Evolutionary conservation across 1,140 invertebrate species (phyloP).

Genomic region (Nasonia vitripennis): DNA sequence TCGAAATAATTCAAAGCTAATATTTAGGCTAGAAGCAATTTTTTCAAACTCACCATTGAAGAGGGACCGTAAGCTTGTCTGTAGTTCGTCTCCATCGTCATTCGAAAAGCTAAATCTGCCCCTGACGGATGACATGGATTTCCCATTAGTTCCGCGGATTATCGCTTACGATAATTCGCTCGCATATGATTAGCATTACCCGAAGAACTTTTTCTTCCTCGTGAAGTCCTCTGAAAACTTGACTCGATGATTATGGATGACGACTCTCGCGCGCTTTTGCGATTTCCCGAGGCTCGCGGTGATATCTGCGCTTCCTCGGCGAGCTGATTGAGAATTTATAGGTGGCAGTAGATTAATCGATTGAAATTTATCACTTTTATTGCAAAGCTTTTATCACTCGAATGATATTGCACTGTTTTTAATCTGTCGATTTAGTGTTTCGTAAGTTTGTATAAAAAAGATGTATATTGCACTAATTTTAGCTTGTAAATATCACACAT

Average conservation of each 20-base stretch:
- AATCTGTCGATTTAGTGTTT: not conserved
- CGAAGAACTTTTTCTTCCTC: not conserved
- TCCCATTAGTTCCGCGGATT: slow-evolving; percentile 35
- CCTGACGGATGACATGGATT: slow-evolving; percentile 49
- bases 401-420: not conserved
- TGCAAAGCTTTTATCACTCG: not conserved
- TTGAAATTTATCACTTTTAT: not conserved
- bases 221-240: not conserved
- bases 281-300: not conserved
- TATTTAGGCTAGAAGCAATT: not conserved
- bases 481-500: not conserved
- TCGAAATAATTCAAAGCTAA: not conserved
- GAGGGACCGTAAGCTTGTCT: slow-evolving; percentile 22
- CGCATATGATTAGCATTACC: not conserved
- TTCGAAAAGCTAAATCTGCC: slow-evolving; percentile 51
- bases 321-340: not conserved
- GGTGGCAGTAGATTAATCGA: not conserved
- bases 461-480: not conserved
- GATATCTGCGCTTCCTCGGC: not conserved
- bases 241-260: not conserved
- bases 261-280: not conserved
- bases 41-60: slow-evolving; percentile 40
- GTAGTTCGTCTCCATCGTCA: slow-evolving; percentile 49
- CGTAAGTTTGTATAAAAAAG: too few relatives aligned
- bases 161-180: slow-evolving; percentile 24